Conservation (phyloP, 2,797 vertebrate species). For the Distichodus sexfasciatus region DNA sequence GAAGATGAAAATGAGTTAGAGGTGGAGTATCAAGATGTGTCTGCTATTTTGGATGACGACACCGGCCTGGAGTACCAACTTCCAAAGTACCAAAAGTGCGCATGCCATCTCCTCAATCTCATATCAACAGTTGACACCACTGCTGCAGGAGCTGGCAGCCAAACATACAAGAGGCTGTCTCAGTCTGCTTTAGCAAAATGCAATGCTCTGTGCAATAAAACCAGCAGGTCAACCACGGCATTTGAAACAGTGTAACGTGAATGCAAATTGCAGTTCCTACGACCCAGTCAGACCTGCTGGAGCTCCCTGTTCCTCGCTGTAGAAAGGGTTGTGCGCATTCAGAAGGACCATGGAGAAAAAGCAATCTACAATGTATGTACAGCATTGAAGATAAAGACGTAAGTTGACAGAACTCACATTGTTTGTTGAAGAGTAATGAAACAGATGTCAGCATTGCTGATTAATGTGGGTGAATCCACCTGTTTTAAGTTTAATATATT, state of each 20-base stretch:
- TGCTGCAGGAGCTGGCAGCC: constrained; percentile 1
- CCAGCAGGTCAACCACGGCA: constrained; percentile 30
- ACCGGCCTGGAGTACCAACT: no score
- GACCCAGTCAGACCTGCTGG: constrained; percentile 17
- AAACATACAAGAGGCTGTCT: constrained; percentile 25
- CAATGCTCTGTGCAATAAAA: constrained; percentile 35
- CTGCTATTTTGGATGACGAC: no score
- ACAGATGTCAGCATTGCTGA: neutral
- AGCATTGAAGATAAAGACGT: constrained; percentile 10
- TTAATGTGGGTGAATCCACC: neutral
- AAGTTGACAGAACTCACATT: neutral
- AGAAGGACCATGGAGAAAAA: constrained; percentile 1
- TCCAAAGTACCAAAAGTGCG: no score
- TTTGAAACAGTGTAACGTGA: constrained; percentile 14
- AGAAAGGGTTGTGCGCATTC: constrained; percentile 1
- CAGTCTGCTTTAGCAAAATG: constrained; percentile 37
- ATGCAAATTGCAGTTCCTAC: constrained; percentile 20
- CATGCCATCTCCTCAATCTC: constrained; percentile 32
- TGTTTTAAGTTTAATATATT: neutral
- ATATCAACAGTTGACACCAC: constrained; percentile 11
- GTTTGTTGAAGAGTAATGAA: neutral
- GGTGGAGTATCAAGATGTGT: constrained; percentile 1
- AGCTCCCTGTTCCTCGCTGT: constrained; percentile 10
- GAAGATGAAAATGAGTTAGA: neutral
- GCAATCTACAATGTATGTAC: neutral